Evolutionary conservation across 2,888 invertebrate species (phyloP), one percentile per base, ranked within the genome.

Genomic region (Drosophila subquinaria): DNA sequence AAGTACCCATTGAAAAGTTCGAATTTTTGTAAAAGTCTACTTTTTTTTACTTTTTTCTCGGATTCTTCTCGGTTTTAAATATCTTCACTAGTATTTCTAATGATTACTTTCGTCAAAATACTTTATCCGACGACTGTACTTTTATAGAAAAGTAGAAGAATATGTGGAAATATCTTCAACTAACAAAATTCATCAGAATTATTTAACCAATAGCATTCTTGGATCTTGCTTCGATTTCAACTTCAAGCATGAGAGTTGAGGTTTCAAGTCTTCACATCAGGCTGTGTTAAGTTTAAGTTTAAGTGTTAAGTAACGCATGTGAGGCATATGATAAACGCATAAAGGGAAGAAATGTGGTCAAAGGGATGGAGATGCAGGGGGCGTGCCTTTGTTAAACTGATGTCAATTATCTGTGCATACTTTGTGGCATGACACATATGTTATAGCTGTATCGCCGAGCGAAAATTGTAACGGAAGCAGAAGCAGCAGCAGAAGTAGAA

Each of bases 381-480:
- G 48, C 47, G 47, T 35, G 59, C 55, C 48, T 40, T 47, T 38
- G 61, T 63, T 70, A 47, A 66, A 53, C 63, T 60, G 62, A 70
- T 86, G 77, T 88, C 88, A 82, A 86, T 86, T 83, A 83, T 83
- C 77, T 77, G 66, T 82, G 73, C 82, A 87, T 80, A 76, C 73
- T 80, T 78, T 76, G 62, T 51, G 63, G 61, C 61, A 55, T 66
- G 59, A 64, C 50, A 40, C 60, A 60, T 60, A 30, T 30, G 30
- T 30, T 30, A 60, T 74, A 64, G 60, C 38, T 47, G 55, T 56
- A 64, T 64, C 45, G 53, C 55, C 55, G 57, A 47, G 71, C 27
- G 57, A 76, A 68, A 69, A 73, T 47, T 68, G 68, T 68, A 68
- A 52, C 68, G 68, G 61, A 78, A 77, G 73, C 84, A 87, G 85